These are phyloP conservation scores for Microcebus jonahi DNA, from an alignment of 2,113 vertebrate genomes.

Conservation along the genomic window DNA sequence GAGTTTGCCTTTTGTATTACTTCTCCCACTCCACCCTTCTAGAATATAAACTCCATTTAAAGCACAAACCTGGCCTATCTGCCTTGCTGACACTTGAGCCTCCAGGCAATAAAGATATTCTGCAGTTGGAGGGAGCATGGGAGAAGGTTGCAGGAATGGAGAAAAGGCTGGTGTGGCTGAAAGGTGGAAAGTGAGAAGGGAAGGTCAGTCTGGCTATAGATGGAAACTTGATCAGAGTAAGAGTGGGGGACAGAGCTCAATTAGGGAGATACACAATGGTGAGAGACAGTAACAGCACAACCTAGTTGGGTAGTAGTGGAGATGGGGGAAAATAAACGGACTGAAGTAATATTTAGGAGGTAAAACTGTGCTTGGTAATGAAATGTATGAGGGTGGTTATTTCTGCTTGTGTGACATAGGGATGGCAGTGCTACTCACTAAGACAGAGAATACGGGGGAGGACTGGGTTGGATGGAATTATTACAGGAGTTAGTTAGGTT, in stretches of 20 bases:
- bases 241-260: neutral
- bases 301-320: neutral
- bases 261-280: neutral
- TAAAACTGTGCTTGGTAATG: neutral
- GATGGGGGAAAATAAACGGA: neutral
- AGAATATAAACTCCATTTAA: neutral
- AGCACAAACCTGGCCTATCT: neutral
- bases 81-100: neutral
- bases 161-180: neutral
- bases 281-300: neutral
- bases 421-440: neutral
- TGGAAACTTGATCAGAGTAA: neutral
- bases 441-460: neutral
- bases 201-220: neutral
- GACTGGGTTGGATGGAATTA: neutral
- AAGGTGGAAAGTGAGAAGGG: neutral
- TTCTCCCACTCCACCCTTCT: neutral
- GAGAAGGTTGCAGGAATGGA: neutral
- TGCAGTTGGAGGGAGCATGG: neutral
- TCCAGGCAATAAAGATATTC: neutral
- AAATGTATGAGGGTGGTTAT: neutral
- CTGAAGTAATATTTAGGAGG: neutral
- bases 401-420: neutral
- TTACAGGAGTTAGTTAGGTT: neutral
- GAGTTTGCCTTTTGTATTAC: neutral